These are phyloP conservation scores for Synaphobranchus kaupii DNA, from an alignment of 2,797 vertebrate species.

Conservation along the genomic window DNA sequence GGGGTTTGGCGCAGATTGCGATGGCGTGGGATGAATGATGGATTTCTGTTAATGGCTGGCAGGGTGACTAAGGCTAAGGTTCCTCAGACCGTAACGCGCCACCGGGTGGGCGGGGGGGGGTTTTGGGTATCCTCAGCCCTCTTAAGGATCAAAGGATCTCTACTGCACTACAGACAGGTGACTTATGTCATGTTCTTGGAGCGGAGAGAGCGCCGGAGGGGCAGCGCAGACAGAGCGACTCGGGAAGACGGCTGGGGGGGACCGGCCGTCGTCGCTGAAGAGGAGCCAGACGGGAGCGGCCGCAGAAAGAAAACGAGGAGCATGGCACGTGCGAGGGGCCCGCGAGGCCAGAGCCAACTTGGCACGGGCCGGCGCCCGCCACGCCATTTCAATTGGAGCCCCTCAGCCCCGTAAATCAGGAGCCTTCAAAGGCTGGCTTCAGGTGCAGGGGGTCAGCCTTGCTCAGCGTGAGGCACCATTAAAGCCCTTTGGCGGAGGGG, in stretches of 20 bases:
- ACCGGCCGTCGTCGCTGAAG: not conserved
- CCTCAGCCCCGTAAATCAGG: slow-evolving; percentile 56
- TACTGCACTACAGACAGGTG: slow-evolving; percentile 19
- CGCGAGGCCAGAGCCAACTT: not conserved
- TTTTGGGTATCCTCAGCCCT: slow-evolving; percentile 20
- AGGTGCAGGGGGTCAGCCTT: slow-evolving; percentile 42
- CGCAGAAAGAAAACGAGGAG: slow-evolving; percentile 29
- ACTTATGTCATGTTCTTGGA: slow-evolving; percentile 31
- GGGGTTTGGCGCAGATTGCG: not conserved
- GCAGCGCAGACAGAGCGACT: slow-evolving; percentile 27
- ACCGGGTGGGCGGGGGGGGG: slow-evolving; percentile 8
- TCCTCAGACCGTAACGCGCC: not conserved
- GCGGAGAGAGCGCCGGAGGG: slow-evolving; percentile 40
- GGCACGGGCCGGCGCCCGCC: slow-evolving; percentile 30
- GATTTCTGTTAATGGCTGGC: not conserved
- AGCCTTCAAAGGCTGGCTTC: slow-evolving; percentile 56
- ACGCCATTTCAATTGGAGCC: slow-evolving; percentile 58
- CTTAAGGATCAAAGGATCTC: slow-evolving; percentile 25
- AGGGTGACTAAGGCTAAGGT: not conserved
- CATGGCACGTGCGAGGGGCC: not conserved
- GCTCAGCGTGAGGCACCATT: slow-evolving; percentile 54
- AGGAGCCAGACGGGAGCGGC: slow-evolving; percentile 24
- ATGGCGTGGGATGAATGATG: slow-evolving; percentile 4
- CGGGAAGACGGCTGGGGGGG: not conserved
- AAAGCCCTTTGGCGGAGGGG: slow-evolving; percentile 53